phyloP scores from a whole-genome alignment of 2,888 invertebrate genomes.

The Monochamus alternatus region DNA sequence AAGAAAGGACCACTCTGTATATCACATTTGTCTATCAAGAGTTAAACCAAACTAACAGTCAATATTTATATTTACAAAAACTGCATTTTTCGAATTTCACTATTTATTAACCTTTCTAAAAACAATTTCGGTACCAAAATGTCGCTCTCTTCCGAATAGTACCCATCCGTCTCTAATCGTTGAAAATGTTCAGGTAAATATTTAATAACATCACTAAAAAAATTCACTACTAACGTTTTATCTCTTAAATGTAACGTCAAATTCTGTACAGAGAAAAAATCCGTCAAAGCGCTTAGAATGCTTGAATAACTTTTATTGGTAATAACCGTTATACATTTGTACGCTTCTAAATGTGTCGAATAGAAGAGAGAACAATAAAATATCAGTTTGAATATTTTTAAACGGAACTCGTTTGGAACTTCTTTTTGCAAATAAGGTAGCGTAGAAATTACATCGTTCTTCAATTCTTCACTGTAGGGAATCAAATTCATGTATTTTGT shows the following conservation, averaged over 20 bases:
- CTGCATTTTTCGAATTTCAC: not conserved
- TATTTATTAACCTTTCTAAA: conserved; percentile 28
- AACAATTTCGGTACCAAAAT: conserved; percentile 49
- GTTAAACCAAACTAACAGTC: too few relatives aligned
- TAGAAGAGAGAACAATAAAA: conserved; percentile 54
- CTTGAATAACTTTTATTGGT: conserved; percentile 38
- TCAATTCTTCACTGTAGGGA: conserved; percentile 45
- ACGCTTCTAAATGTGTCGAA: conserved; percentile 50
- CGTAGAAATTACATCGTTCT: conserved; percentile 50
- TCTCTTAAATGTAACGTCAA: conserved; percentile 46
- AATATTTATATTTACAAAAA: too few relatives aligned
- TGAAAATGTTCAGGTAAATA: conserved; percentile 46
- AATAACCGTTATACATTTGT: conserved; percentile 49
- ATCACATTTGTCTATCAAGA: too few relatives aligned
- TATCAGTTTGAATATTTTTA: conserved; percentile 51
- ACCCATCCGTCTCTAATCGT: conserved; percentile 44
- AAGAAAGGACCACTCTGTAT: too few relatives aligned
- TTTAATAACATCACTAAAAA: conserved; percentile 48
- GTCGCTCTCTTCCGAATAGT: conserved; percentile 56
- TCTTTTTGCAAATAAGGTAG: conserved; percentile 51
- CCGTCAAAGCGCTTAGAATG: conserved; percentile 45
- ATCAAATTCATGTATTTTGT: conserved; percentile 39
- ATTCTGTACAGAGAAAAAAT: conserved; percentile 50
- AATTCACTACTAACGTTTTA: conserved; percentile 38
- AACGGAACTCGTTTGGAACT: conserved; percentile 29